Evolutionary conservation across 2,888 invertebrate species (phyloP), one percentile per base, ranked within the genome.

Genomic region (Coelinius sp.): DNA sequence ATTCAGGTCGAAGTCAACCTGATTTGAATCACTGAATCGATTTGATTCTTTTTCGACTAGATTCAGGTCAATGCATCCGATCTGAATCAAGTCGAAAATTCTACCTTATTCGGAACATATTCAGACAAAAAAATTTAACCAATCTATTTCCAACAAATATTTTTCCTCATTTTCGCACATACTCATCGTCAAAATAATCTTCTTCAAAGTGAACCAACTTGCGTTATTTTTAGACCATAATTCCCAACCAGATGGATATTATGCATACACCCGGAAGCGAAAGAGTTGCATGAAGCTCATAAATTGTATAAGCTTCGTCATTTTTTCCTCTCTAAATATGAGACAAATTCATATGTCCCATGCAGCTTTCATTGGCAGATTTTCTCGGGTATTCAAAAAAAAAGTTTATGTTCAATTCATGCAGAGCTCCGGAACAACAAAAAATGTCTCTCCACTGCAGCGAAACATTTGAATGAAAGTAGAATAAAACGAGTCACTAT

Each of bases 251-350:
- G 68, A 44, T 27, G 25, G 38, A 38, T 53, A 24, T 59, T 25
- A n/a, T 67, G 68, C 53, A 41, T 17, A 17, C 24, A 8, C 31
- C 68, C 56, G 68, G 46, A 68, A 68, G 25, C 56, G 44, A 12
- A 24, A 25, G 17, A 68, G 41, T 24, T n/a, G 41, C 41, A 67
- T 14, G n/a, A 67, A 20, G 31, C 35, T 41, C 56, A 67, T 67
- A 67, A 67, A 67, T 53, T 41, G 7, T 20, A 27, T 14, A 1
- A 31, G 59, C 17, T 31, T 20, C 59, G 59, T 59, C 17, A 35
- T 59, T 59, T 35, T 59, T n/a, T n/a, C n/a, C n/a, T n/a, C n/a
- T 59, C 20, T 20, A 8, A 49, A 20, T 20, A 49, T 14, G 20
- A 17, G 46, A 49, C 8, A 10, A 6, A n/a, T 31, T 20, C 17